Evolutionary conservation across 2,797 vertebrate genomes (phyloP).

Genomic region (Phrynocephalus forsythii): DNA sequence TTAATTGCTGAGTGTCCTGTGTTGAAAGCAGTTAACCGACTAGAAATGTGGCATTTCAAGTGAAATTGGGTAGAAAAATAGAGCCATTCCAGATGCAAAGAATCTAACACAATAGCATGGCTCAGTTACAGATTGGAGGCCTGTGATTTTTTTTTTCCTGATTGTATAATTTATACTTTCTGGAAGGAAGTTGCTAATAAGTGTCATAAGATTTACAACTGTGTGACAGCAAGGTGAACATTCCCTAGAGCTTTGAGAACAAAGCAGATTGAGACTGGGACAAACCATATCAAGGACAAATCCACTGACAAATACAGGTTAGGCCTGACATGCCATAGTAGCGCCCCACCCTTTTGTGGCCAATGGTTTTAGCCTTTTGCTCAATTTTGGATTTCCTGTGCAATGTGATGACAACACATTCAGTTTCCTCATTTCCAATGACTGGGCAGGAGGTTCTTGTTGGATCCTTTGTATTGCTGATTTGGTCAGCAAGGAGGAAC

Average conservation of each 20-base stretch:
- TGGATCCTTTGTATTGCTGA: constrained; percentile 45
- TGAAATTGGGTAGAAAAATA: too few relatives aligned
- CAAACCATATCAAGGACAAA: constrained; percentile 7
- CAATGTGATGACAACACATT: constrained; percentile 46
- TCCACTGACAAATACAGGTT: too few relatives aligned
- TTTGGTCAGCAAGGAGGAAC: not conserved
- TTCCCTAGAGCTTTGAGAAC: not conserved
- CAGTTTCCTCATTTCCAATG: constrained; percentile 69
- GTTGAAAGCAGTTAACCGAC: constrained; percentile 2
- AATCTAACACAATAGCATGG: too few relatives aligned
- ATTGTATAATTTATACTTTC: not conserved
- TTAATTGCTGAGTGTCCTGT: not conserved
- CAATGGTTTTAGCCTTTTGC: constrained; percentile 53
- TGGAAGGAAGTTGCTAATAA: constrained; percentile 8
- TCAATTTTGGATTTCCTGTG: constrained; percentile 65
- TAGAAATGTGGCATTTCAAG: not conserved
- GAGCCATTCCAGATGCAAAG: not conserved
- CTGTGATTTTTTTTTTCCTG: not conserved
- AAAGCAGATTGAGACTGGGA: not conserved
- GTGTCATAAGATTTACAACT: not conserved
- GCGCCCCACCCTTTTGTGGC: constrained; percentile 39
- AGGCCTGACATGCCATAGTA: constrained; percentile 11
- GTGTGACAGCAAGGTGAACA: not conserved
- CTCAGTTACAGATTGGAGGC: not conserved
- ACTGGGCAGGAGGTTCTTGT: constrained; percentile 53